These are phyloP conservation scores for Arctopsyche grandis DNA, from an alignment of 1,140 invertebrate species.

Conservation along the genomic window DNA sequence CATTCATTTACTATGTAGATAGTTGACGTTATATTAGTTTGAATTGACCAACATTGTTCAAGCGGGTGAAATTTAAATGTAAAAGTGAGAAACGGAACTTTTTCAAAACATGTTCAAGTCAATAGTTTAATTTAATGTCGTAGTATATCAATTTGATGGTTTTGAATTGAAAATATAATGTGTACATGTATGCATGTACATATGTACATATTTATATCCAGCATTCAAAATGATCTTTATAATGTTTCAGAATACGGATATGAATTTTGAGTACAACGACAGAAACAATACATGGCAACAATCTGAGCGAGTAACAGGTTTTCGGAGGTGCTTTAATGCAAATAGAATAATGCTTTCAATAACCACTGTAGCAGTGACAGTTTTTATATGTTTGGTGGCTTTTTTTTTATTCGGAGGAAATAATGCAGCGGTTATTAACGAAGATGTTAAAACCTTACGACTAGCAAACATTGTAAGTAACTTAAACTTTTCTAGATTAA, in stretches of 20 bases:
- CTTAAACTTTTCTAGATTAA: not conserved
- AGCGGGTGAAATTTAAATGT: too few relatives aligned
- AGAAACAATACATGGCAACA: slow-evolving; percentile 63
- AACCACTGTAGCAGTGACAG: slow-evolving; percentile 60
- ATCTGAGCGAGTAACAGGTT: slow-evolving; percentile 54
- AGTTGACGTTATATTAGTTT: too few relatives aligned
- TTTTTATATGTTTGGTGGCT: slow-evolving; percentile 62
- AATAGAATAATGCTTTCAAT: slow-evolving; percentile 58
- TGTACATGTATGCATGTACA: too few relatives aligned
- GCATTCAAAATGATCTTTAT: too few relatives aligned
- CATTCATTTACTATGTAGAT: too few relatives aligned
- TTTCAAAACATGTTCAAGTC: too few relatives aligned
- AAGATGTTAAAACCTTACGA: slow-evolving; percentile 62
- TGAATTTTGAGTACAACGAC: slow-evolving; percentile 59
- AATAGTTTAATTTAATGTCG: too few relatives aligned
- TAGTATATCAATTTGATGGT: too few relatives aligned
- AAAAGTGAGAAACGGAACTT: too few relatives aligned
- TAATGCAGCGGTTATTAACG: slow-evolving; percentile 54
- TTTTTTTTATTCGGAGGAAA: slow-evolving; percentile 63
- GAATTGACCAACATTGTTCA: too few relatives aligned
- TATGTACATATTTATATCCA: too few relatives aligned
- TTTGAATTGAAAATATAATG: too few relatives aligned
- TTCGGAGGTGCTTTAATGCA: slow-evolving; percentile 19
- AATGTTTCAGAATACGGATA: not conserved
- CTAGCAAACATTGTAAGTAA: slow-evolving; percentile 62